These are phyloP conservation scores for Pipra filicauda DNA, from an alignment of 2,113 vertebrate species.

Conservation along the genomic window DNA sequence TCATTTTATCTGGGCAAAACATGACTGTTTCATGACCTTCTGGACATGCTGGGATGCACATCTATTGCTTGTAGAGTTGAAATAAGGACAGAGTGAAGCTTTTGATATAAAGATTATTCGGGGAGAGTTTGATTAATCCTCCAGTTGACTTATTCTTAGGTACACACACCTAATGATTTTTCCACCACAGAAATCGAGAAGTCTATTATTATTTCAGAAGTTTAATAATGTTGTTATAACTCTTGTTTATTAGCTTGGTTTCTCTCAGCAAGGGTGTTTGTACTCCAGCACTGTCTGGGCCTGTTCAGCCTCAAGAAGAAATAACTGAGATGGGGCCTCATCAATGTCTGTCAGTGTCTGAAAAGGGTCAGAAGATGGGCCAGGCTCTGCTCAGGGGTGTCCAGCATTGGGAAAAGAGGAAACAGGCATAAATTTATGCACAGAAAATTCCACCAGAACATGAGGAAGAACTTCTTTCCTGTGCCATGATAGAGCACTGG, in stretches of 20 bases:
- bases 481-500: neutral
- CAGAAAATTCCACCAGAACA: neutral
- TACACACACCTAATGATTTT: neutral
- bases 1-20: conserved; percentile 33
- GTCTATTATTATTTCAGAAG: neutral
- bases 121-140: neutral
- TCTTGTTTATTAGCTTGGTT: neutral
- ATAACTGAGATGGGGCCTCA: neutral
- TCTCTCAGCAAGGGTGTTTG: neutral
- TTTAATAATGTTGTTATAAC: neutral
- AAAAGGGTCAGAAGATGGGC: neutral
- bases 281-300: neutral
- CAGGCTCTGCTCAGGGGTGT: neutral
- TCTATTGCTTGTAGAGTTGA: conserved; percentile 5
- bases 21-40: neutral
- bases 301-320: neutral
- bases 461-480: neutral
- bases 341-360: no score
- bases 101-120: neutral
- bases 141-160: neutral
- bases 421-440: neutral
- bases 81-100: conserved; percentile 9
- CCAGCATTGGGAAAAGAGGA: neutral
- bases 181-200: neutral
- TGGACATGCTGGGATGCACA: conserved; percentile 4